These are phyloP conservation scores for Stichopus chloronotus DNA, from an alignment of 35 echinoderm and acorn worm genomes.

Conservation along the genomic window DNA sequence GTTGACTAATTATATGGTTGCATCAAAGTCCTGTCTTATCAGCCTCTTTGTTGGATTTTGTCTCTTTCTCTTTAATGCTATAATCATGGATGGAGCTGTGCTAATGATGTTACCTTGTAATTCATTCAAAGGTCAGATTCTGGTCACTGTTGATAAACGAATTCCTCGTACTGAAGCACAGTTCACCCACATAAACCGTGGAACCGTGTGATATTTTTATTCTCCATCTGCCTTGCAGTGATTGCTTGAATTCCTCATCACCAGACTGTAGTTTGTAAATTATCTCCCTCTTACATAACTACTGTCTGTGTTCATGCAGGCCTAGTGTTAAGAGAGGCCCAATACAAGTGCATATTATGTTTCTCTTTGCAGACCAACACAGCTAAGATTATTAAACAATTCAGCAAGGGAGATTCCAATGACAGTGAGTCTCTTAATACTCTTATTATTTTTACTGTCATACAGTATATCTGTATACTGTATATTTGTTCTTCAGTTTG, in stretches of 20 bases:
- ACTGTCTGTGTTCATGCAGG: too few relatives aligned
- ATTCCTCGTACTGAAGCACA: constrained; percentile 46
- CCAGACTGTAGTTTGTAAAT: too few relatives aligned
- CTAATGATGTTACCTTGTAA: background rate
- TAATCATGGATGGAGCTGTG: background rate
- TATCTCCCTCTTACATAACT: too few relatives aligned
- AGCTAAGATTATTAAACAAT: constrained; percentile 90
- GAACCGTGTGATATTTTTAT: too few relatives aligned
- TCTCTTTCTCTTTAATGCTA: background rate
- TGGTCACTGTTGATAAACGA: constrained; percentile 19
- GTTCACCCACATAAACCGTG: background rate
- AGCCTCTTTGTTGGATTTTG: background rate
- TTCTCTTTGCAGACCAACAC: constrained; percentile 78
- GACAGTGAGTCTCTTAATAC: constrained; percentile 75
- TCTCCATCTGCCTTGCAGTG: too few relatives aligned
- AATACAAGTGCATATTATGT: too few relatives aligned
- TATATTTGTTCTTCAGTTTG: too few relatives aligned
- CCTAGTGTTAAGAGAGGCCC: too few relatives aligned
- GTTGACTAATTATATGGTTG: too few relatives aligned
- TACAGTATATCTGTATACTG: too few relatives aligned
- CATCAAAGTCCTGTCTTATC: too few relatives aligned
- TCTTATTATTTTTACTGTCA: background rate
- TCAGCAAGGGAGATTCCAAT: constrained; percentile 77
- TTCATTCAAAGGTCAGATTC: background rate
- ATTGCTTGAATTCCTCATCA: too few relatives aligned